Conservation (phyloP, 2,888 invertebrate genomes). For the Cerceris ruficornis region DNA sequence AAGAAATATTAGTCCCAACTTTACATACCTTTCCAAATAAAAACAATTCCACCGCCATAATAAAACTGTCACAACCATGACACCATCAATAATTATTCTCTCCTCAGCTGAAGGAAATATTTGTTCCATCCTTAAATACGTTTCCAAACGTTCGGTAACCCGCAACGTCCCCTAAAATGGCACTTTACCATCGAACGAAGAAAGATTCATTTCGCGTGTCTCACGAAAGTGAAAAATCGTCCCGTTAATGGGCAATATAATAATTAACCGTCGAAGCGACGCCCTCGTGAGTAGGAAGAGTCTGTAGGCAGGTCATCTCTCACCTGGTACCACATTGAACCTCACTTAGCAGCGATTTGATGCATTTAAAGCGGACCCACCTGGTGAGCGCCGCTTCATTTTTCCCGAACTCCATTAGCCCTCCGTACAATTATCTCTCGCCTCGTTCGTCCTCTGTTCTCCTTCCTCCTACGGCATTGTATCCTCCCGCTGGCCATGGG, state of each 20-base stretch:
- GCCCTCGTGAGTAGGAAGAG: conserved; percentile 34
- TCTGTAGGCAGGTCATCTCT: conserved; percentile 52
- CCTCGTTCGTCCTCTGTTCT: conserved; percentile 37
- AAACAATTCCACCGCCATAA: too few relatives aligned
- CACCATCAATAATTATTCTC: too few relatives aligned
- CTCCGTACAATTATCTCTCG: conserved; percentile 70
- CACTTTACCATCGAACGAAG: not conserved
- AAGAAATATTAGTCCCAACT: too few relatives aligned
- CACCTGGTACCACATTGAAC: conserved; percentile 60
- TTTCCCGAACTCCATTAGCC: conserved; percentile 72
- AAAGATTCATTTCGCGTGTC: not conserved
- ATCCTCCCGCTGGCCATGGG: conserved; percentile 27
- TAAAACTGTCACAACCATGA: too few relatives aligned
- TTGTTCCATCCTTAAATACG: not conserved
- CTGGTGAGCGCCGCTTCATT: conserved; percentile 70
- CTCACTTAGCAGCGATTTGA: conserved; percentile 71
- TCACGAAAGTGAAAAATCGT: conserved; percentile 65
- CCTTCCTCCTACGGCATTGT: conserved; percentile 31
- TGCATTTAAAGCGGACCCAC: conserved; percentile 73
- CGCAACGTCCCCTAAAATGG: not conserved
- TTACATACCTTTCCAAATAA: too few relatives aligned
- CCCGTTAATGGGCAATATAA: conserved; percentile 69
- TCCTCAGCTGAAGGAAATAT: not conserved
- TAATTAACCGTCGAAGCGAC: conserved; percentile 69
- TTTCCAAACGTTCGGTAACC: conserved; percentile 6